These are phyloP conservation scores for Galagoides demidoff DNA, from an alignment of 2,797 vertebrate genomes.

Conservation along the genomic window DNA sequence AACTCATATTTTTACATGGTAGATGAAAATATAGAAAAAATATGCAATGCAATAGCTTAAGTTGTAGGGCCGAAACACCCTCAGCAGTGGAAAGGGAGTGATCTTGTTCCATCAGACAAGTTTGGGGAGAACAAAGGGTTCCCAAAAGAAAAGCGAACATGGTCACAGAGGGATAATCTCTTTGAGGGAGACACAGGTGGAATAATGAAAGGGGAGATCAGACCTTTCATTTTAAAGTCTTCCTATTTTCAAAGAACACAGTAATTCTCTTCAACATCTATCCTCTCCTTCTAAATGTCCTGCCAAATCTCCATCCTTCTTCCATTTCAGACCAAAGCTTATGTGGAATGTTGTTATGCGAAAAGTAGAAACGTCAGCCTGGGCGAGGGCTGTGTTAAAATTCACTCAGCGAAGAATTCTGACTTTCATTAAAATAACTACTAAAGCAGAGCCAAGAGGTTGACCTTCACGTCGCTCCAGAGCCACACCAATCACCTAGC, in stretches of 20 bases:
- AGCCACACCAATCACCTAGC: conserved; percentile 57
- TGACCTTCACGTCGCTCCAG: conserved; percentile 68
- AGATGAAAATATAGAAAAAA: neutral
- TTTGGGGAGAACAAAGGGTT: neutral
- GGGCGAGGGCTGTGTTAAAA: neutral
- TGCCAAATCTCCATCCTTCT: neutral
- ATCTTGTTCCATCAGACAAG: neutral
- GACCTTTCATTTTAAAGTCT: neutral
- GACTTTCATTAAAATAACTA: conserved; percentile 43
- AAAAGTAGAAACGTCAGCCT: neutral
- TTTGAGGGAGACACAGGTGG: neutral
- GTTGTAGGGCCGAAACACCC: neutral
- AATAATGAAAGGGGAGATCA: neutral
- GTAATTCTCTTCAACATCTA: neutral
- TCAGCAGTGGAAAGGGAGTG: neutral
- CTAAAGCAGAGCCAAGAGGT: conserved; percentile 54
- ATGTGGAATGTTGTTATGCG: neutral
- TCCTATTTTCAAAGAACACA: neutral
- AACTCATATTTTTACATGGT: neutral
- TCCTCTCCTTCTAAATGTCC: conserved; percentile 1
- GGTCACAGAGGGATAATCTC: neutral
- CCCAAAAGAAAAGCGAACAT: neutral
- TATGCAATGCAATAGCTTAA: neutral
- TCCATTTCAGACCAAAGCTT: neutral
- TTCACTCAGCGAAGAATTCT: conserved; percentile 28